Base-by-base conservation (phyloP, 2,797 vertebrate genomes). In the Perdix hodgsoniae region DNA sequence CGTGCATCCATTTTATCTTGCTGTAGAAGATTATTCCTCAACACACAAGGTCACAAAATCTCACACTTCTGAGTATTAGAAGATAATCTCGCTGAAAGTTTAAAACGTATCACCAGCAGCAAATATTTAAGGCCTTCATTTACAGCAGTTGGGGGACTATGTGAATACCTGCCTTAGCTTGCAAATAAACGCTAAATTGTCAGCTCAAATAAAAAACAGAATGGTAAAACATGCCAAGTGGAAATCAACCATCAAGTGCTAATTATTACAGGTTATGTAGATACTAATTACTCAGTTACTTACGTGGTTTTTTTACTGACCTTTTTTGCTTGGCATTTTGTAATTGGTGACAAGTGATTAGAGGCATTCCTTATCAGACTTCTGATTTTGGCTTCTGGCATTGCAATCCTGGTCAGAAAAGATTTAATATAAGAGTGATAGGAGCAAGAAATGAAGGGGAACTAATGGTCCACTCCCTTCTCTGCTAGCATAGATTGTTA, bases 91-190 rank as follows among this genome's bases (percentile, higher is more conserved):
- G 66, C 72, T 89, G 61, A 70, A 95, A 93, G 92, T 90, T 95
- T 90, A 72, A 93, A 94, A 82, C 80, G 81, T 93, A 95, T 94
- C 91, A 76, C 84, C 80, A 90, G 90, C 81, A 81, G 91, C 69
- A 90, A 95, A 95, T 97, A 91, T 94, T 95, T 80, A 65, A 89
- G 91, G 88, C 71, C 21, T 84, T 83, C 19, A 9, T 88, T 95
- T 76, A 42, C 75, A 93, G 91, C 73, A 75, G 13, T 92, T 91
- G 56, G 19, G 93, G 92, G 54, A 21, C 74, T 65, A 11, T 60
- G 80, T 49, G 74, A 70, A 57, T 10, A 15, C 26, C 1, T 42
- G 35, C 77, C 54, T 95, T 31, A 67, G 73, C 71, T 85, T 66
- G 63, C 47, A 90, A 82, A 94, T 66, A 76, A 83, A 49, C 86